phyloP scores from a whole-genome alignment of 2,797 vertebrate species.

The Ctenosaura bakeri region DNA sequence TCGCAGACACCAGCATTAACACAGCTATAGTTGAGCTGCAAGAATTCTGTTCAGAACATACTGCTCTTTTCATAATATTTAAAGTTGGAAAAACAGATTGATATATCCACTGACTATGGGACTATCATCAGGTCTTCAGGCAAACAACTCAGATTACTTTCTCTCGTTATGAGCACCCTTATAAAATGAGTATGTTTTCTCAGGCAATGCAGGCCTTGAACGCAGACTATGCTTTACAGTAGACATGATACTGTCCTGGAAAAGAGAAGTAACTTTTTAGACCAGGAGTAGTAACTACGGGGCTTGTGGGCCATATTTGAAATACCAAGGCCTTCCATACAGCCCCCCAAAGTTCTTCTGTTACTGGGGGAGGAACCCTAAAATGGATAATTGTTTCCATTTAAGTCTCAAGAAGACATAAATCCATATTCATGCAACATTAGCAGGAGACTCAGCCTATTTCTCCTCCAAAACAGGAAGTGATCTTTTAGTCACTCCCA shows the following conservation, averaged over 20 bases:
- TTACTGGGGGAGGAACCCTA: no score
- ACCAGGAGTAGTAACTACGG: background rate
- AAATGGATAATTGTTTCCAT: no score
- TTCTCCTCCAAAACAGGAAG: no score
- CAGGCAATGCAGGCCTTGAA: background rate
- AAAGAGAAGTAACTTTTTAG: background rate
- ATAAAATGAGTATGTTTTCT: background rate
- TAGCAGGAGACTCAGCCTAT: no score
- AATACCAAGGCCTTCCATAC: no score
- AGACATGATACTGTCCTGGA: background rate
- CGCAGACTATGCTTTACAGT: background rate
- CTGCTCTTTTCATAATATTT: background rate
- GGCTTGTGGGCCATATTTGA: no score
- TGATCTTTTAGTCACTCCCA: no score
- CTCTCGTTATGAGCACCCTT: background rate
- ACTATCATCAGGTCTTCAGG: background rate
- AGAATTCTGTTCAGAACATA: background rate
- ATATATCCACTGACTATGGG: background rate
- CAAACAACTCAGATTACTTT: background rate
- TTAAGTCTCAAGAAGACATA: no score
- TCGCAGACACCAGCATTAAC: background rate
- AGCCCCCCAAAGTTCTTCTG: no score
- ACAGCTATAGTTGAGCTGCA: background rate
- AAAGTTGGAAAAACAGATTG: background rate
- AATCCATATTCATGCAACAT: no score